Conservation (phyloP, 2,113 vertebrate species). For the Oreochromis tanganicae region DNA sequence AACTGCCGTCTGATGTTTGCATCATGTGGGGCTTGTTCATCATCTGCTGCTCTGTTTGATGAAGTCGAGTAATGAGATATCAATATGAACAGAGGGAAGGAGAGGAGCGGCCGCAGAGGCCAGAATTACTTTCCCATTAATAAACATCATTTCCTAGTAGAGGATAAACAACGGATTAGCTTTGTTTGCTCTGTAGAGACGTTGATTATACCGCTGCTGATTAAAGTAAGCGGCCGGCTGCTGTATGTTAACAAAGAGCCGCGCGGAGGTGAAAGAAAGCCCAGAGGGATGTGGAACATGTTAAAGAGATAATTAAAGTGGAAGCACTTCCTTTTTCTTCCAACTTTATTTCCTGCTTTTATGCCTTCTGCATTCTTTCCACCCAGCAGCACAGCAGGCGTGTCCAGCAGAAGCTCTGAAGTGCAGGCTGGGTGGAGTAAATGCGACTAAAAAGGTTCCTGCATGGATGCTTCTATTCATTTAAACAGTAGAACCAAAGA, state of each 20-base stretch:
- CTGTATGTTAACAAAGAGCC: neutral
- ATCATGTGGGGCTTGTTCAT: neutral
- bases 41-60: neutral
- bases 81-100: neutral
- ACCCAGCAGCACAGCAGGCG: neutral
- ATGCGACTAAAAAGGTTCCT: neutral
- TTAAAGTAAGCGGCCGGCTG: neutral
- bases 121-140: neutral
- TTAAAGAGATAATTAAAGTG: neutral
- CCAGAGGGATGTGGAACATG: neutral
- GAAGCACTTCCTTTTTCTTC: neutral
- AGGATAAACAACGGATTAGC: slow-evolving; percentile 33
- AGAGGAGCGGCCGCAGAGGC: neutral
- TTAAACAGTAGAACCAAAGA: neutral
- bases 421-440: neutral
- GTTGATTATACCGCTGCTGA: slow-evolving; percentile 9
- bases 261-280: neutral
- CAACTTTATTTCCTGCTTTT: neutral
- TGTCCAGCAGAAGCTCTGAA: neutral
- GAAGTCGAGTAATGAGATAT: slow-evolving; percentile 11
- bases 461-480: neutral
- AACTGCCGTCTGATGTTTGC: neutral
- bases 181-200: slow-evolving; percentile 1
- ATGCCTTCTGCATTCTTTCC: neutral
- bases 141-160: neutral